Evolutionary conservation across 2,113 vertebrate genomes (phyloP).

Genomic region (Sphyrna mokarran): DNA sequence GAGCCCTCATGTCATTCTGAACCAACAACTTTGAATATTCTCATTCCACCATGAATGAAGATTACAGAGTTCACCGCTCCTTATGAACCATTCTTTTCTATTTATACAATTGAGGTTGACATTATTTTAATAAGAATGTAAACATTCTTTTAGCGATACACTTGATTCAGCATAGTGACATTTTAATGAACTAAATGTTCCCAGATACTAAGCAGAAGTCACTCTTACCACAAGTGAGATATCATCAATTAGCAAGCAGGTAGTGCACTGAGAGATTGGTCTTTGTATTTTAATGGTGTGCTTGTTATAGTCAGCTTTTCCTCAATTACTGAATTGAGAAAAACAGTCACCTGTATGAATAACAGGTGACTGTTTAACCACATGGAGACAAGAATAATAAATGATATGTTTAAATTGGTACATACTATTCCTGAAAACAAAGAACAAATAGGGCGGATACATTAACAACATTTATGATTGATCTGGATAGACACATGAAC

Average conservation of each 20-base stretch:
- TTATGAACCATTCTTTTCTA: not conserved
- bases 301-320: not conserved
- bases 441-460: too few species aligned
- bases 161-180: not conserved
- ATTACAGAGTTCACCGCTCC: not conserved
- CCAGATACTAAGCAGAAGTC: not conserved
- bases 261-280: not conserved
- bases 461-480: too few species aligned
- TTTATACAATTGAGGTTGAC: not conserved
- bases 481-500: too few species aligned
- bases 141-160: not conserved
- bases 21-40: not conserved
- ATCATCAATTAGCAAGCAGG: not conserved
- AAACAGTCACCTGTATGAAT: too few species aligned
- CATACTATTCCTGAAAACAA: not conserved
- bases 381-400: not conserved
- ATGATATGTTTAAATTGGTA: not conserved
- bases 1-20: not conserved
- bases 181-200: not conserved
- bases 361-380: not conserved
- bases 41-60: not conserved
- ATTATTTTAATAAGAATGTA: not conserved
- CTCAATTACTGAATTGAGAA: too few species aligned
- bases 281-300: not conserved
- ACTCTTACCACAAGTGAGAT: not conserved